These are phyloP conservation scores for Etheostoma spectabile DNA, from an alignment of 2,113 vertebrate genomes.

Conservation along the genomic window DNA sequence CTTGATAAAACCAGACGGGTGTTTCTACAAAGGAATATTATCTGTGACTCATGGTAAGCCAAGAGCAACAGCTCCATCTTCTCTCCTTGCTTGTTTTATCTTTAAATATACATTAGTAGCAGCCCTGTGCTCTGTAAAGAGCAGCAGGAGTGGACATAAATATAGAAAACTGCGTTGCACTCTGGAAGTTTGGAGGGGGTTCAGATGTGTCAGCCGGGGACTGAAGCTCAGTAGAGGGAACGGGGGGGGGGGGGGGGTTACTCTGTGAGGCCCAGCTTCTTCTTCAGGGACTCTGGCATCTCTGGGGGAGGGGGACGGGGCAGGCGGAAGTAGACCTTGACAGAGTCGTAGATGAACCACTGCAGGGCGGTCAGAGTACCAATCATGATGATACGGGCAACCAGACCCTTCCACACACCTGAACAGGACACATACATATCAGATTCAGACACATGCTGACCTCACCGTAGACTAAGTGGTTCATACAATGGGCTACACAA, in stretches of 20 bases:
- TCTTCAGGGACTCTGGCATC: conserved; percentile 99
- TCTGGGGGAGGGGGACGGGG: conserved; percentile 98
- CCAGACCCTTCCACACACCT: conserved; percentile 99
- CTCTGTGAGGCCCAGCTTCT: conserved; percentile 95
- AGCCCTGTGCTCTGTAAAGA: conserved; percentile 24
- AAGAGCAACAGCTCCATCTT: conserved; percentile 34
- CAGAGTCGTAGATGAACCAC: conserved; percentile 99
- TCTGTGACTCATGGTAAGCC: conserved; percentile 13
- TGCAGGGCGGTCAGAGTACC: conserved; percentile 98
- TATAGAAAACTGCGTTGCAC: conserved; percentile 72
- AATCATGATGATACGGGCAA: conserved; percentile 99
- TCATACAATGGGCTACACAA: background rate
- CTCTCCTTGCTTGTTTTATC: conserved; percentile 2
- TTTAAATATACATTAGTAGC: conserved; percentile 66
- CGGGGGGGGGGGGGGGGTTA: conserved; percentile 69
- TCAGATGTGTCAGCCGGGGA: conserved; percentile 18
- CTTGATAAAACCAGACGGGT: conserved; percentile 74
- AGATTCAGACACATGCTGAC: background rate
- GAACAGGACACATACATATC: background rate
- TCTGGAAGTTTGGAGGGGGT: conserved; percentile 14
- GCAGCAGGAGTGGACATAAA: conserved; percentile 69
- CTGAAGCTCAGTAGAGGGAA: background rate
- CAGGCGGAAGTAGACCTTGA: conserved; percentile 99
- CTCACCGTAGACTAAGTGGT: background rate
- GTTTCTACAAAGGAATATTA: conserved; percentile 62